Evolutionary conservation across 2,113 vertebrate genomes (phyloP).

Genomic region (Brachypteracias leptosomus): DNA sequence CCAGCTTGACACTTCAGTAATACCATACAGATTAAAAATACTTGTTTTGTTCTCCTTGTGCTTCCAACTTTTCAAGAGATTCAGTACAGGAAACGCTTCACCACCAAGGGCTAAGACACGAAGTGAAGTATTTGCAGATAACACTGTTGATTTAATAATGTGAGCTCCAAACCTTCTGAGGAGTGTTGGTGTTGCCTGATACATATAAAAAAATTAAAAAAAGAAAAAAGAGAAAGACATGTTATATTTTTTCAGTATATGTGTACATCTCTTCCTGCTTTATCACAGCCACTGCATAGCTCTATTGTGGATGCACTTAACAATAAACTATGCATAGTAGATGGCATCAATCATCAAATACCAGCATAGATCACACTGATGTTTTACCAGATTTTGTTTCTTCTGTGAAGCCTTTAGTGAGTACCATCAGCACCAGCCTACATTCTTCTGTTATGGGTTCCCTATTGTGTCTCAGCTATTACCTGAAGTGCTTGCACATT

Average conservation of each 20-base stretch:
- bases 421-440: background rate
- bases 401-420: background rate
- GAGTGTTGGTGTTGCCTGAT: constrained; percentile 89
- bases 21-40: constrained; percentile 92
- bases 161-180: constrained; percentile 83
- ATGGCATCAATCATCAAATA: background rate
- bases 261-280: background rate
- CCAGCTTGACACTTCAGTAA: constrained; percentile 98
- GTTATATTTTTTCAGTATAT: background rate
- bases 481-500: background rate
- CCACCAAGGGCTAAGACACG: constrained; percentile 91
- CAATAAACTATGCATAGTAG: accelerated
- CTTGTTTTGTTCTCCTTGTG: constrained; percentile 83
- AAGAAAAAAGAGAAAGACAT: background rate
- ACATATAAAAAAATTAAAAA: background rate
- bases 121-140: constrained; percentile 82
- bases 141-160: constrained; percentile 76
- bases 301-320: background rate
- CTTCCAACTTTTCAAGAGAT: constrained; percentile 83
- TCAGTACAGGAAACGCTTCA: constrained; percentile 83
- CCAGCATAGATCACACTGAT: background rate
- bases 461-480: background rate
- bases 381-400: background rate
- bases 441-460: background rate
- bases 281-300: background rate